Evolutionary conservation across 2,113 vertebrate species (phyloP).

Genomic region (Tachysurus fulvidraco): DNA sequence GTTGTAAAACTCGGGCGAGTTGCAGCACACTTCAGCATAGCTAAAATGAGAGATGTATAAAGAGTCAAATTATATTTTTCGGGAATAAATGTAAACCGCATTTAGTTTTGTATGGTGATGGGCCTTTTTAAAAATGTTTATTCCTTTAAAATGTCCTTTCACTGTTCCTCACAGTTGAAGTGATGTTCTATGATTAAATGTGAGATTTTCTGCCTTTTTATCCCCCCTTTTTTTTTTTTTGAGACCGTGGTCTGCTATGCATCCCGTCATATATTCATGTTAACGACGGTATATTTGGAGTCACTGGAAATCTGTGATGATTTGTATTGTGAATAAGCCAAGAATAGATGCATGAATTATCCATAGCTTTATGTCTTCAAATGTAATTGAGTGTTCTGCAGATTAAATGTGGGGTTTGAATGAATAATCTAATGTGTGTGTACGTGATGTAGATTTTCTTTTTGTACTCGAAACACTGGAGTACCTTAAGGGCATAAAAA

Average conservation of each 20-base stretch:
- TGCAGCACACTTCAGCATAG: conserved; percentile 48
- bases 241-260: conserved; percentile 26
- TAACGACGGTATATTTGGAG: conserved; percentile 4
- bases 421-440: background rate
- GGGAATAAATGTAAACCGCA: conserved; percentile 44
- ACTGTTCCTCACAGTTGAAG: conserved; percentile 9
- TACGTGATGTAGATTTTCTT: background rate
- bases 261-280: conserved; percentile 27
- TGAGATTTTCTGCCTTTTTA: background rate
- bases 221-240: conserved; percentile 11
- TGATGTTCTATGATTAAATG: conserved; percentile 23
- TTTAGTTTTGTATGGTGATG: conserved; percentile 65
- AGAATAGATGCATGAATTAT: conserved; percentile 31
- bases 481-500: conserved; percentile 1
- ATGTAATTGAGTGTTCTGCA: conserved; percentile 18
- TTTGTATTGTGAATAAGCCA: conserved; percentile 28
- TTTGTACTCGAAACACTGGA: background rate
- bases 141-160: conserved; percentile 41
- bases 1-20: conserved; percentile 16
- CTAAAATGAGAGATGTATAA: conserved; percentile 45
- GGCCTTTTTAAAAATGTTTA: conserved; percentile 47
- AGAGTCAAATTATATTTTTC: conserved; percentile 58
- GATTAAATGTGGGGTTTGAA: conserved; percentile 14
- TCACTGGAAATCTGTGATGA: conserved; percentile 34
- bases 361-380: background rate